Evolutionary conservation across 2,113 vertebrate species (phyloP).

Genomic region (Hippopotamus amphibius): DNA sequence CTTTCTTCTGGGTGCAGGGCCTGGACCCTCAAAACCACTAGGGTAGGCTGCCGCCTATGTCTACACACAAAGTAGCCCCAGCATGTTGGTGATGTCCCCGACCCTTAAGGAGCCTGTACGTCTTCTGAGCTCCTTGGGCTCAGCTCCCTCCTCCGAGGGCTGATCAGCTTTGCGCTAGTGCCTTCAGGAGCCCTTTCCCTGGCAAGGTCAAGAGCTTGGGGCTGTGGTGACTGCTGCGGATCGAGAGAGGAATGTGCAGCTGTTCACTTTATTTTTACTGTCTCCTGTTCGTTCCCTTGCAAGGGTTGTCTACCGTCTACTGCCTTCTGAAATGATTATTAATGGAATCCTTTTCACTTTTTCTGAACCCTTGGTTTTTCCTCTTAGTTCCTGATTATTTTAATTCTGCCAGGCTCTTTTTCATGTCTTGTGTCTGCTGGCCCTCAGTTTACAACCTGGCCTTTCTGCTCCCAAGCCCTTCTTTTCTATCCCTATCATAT

Average conservation of each 20-base stretch:
- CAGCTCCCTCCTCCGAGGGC: neutral
- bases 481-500: slow-evolving; percentile 82
- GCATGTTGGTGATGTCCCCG: neutral
- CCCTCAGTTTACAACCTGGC: slow-evolving; percentile 82
- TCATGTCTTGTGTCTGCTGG: slow-evolving; percentile 81
- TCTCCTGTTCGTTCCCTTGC: slow-evolving; percentile 64
- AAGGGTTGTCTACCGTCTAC: slow-evolving; percentile 79
- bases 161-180: neutral
- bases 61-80: neutral
- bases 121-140: neutral
- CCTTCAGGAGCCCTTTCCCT: neutral
- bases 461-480: slow-evolving; percentile 79
- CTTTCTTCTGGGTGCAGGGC: neutral
- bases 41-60: neutral
- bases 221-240: slow-evolving; percentile 38
- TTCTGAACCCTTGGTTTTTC: slow-evolving; percentile 85
- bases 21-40: neutral
- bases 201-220: neutral
- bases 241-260: neutral
- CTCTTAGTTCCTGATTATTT: slow-evolving; percentile 86
- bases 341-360: slow-evolving; percentile 80
- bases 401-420: slow-evolving; percentile 83
- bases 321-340: slow-evolving; percentile 82
- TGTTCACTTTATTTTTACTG: slow-evolving; percentile 79
- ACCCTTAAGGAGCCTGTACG: neutral